phyloP scores from a whole-genome alignment of 2,797 vertebrate genomes.

The Petrocephalus sullivani region DNA sequence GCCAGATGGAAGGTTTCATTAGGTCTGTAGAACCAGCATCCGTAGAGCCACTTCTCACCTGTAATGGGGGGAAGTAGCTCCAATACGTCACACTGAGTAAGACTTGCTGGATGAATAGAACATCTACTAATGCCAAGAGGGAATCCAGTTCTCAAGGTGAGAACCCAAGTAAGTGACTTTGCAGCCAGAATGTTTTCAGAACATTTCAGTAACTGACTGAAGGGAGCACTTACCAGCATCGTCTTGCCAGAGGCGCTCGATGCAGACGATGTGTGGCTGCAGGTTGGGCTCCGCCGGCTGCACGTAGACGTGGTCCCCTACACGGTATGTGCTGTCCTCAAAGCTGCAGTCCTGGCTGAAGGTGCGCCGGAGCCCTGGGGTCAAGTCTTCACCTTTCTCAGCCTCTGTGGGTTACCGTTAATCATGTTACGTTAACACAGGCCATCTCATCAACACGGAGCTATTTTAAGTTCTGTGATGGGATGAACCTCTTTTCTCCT shows the following conservation, averaged over 20 bases:
- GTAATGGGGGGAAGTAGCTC: neutral
- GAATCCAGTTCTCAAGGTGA: neutral
- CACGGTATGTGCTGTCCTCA: constrained; percentile 95
- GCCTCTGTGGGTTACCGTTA: constrained; percentile 66
- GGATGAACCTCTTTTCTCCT: constrained; percentile 83
- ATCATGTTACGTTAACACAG: neutral
- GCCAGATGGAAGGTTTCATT: constrained; percentile 97
- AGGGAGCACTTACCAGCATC: constrained; percentile 72
- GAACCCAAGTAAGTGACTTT: neutral
- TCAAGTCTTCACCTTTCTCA: constrained; percentile 80
- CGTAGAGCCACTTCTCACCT: constrained; percentile 98
- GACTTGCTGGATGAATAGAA: neutral
- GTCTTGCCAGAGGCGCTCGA: constrained; percentile 95
- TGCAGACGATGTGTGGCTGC: constrained; percentile 94
- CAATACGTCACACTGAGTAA: neutral
- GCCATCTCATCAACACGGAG: neutral
- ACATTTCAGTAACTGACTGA: neutral
- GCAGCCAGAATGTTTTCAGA: neutral
- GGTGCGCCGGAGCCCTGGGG: constrained; percentile 76
- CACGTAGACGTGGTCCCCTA: constrained; percentile 95
- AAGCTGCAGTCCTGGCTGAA: constrained; percentile 99
- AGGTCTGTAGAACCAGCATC: constrained; percentile 98
- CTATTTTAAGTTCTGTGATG: neutral
- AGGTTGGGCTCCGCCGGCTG: constrained; percentile 88
- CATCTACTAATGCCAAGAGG: neutral